A percentile compares a stretch with the other conserved stretches of the same genome.
These are phyloP conservation scores for Phortica okadai DNA, from an alignment of 2,888 invertebrate species.

Conservation along the genomic window DNA sequence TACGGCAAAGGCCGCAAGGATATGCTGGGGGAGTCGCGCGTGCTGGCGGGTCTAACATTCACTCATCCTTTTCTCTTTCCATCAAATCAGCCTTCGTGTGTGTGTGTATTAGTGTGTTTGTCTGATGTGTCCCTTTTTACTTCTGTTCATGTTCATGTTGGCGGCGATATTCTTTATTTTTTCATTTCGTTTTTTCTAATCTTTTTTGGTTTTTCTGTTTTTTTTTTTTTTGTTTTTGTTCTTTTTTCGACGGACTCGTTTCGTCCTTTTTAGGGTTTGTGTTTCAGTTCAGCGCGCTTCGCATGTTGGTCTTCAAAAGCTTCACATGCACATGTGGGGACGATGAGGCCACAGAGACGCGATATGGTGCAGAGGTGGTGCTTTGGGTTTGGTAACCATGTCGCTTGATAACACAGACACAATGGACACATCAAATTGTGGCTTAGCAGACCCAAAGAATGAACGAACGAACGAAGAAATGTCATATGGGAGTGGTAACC, in stretches of 20 bases:
- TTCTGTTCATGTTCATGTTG: background rate
- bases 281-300: slow-evolving; percentile 29
- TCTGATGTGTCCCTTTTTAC: slow-evolving; percentile 29
- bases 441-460: slow-evolving; percentile 53
- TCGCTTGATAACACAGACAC: slow-evolving; percentile 74
- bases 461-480: background rate
- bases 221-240: slow-evolving; percentile 15
- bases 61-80: background rate
- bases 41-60: slow-evolving; percentile 8
- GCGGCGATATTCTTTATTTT: slow-evolving; percentile 20
- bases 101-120: slow-evolving; percentile 12
- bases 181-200: slow-evolving; percentile 12
- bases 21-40: slow-evolving; percentile 55
- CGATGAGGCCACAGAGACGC: background rate
- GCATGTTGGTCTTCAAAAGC: slow-evolving; percentile 26
- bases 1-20: slow-evolving; percentile 60
- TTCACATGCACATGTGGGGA: slow-evolving; percentile 8
- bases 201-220: background rate
- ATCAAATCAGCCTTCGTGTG: background rate
- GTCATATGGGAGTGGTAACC: slow-evolving; percentile 48
- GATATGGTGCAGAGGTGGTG: slow-evolving; percentile 39
- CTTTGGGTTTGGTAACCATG: slow-evolving; percentile 66
- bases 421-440: slow-evolving; percentile 75
- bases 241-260: background rate
- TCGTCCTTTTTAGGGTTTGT: slow-evolving; percentile 31